phyloP scores from a whole-genome alignment of 2,888 invertebrate genomes.

The Caenorhabditis macrosperma region DNA sequence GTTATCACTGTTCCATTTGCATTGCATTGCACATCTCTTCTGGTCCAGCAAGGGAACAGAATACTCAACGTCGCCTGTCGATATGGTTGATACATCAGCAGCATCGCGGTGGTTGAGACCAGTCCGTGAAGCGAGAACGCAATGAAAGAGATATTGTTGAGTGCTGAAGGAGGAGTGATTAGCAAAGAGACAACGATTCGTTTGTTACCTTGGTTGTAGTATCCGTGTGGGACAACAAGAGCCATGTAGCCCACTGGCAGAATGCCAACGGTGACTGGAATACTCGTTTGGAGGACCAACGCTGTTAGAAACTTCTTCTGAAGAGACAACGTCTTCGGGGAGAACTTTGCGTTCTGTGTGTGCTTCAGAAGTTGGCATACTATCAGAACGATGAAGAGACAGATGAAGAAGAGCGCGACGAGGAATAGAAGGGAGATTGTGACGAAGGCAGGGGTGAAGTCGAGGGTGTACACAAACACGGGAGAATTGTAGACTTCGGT shows the following conservation, averaged over 20 bases:
- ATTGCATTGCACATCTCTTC: too few species aligned
- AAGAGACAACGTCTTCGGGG: constrained; percentile 3
- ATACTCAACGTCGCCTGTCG: not conserved
- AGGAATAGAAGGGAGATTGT: not conserved
- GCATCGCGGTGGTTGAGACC: not conserved
- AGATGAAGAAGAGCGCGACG: too few species aligned
- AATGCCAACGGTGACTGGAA: not conserved
- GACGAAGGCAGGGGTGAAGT: not conserved
- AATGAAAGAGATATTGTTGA: constrained; percentile 25
- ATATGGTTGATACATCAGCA: constrained; percentile 16
- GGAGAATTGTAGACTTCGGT: not conserved
- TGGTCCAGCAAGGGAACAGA: not conserved
- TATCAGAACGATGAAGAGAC: not conserved
- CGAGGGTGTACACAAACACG: not conserved
- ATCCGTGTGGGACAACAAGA: not conserved
- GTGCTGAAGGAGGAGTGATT: too few species aligned
- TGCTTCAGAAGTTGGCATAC: not conserved
- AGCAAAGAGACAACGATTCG: too few species aligned
- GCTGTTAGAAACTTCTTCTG: not conserved
- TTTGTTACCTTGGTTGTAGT: not conserved
- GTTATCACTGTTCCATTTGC: too few species aligned
- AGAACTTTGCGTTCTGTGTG: not conserved
- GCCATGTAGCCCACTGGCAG: not conserved
- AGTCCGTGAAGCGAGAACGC: constrained; percentile 22
- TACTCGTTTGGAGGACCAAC: not conserved